Evolutionary conservation across 2,888 invertebrate species (phyloP), one percentile per base, ranked within the genome.

Genomic region (Agapetus fuscipes): DNA sequence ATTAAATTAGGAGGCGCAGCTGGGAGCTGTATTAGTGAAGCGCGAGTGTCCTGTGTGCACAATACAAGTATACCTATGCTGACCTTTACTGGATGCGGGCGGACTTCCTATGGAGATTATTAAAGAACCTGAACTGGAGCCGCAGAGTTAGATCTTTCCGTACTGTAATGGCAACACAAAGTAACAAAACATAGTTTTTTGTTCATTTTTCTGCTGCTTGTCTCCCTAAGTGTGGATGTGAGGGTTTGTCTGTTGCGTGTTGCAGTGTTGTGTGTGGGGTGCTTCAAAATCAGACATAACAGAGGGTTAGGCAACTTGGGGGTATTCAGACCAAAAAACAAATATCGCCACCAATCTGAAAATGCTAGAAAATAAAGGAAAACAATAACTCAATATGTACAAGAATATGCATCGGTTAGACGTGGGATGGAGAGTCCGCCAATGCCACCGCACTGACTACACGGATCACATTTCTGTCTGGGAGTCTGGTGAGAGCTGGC

Each of bases 71-170:
- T 30, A 40, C 42, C 44, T 47, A 48, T 50, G 54, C 48, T 47
- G 54, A 54, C 57, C 71, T 69, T 74, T 80, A 85, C 78, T 85
- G 83, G 75, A 85, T 83, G 77, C 84, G 78, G 71, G 83, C 81
- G 64, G 78, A 77, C 76, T 80, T 80, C 80, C 86, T 84, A 78
- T 83, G 84, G 69, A 83, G 76, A 74, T 81, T 81, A 79, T 86
- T 88, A 85, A 89, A 89, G 83, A 88, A 88, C 79, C 88, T 80
- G 84, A 86, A 89, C 78, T 84, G 84, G 74, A 88, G 84, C 77
- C 87, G 85, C 80, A 87, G 83, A 74, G 85, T 85, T 80, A 87
- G 82, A 76, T 89, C 88, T 88, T 89, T 89, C 81, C 88, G 85
- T 84, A 89, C 88, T 88, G 84, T 66, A 76, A 77, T 70, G 71